Evolutionary conservation across 2,888 invertebrate species (phyloP), one percentile per base, ranked within the genome.

Genomic region (Ecdyonurus torrentis): DNA sequence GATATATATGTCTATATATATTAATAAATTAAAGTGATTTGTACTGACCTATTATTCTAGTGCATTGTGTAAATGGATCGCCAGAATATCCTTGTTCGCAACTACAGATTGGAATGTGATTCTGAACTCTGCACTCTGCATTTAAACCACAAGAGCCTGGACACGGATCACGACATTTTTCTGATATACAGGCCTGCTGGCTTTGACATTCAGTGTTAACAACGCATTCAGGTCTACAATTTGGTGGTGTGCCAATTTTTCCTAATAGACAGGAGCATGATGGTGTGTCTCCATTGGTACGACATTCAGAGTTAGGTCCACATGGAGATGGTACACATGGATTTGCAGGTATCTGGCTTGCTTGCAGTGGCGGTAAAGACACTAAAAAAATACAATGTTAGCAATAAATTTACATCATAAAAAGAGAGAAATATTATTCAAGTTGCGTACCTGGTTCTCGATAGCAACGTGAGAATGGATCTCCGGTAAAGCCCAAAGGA

Each of bases 261-360:
- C 68, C 69, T 52, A 69, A 66, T 18, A 70, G 65, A 63, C 66
- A 68, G 2, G 65, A 64, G 62, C 66, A 67, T 25, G 83, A 63
- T 52, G 24, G 67, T 15, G 63, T 58, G 67, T 83, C 86, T 50
- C 83, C 82, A 66, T 85, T 77, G 65, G 88, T 15, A 65, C 66
- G 59, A 63, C 67, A 70, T 52, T 68, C 75, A 1, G 85, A 79
- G 70, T 85, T 82, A 1, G 80, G 79, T 1, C 86, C 87, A 70
- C 87, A 87, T 5, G 86, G 86, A 53, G 80, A 83, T 52, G 86
- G 85, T 15, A 81, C 68, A 67, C 86, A 87, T 2, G 87, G 87
- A 72, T 87, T 59, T 7, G 25, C 85, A 65, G 87, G 87, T 66
- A n/a, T n/a, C n/a, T 85, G 84, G 65, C 82, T 77, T 71, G 83